phyloP scores from a whole-genome alignment of 2,113 vertebrate species.

The Elaphurus davidianus region DNA sequence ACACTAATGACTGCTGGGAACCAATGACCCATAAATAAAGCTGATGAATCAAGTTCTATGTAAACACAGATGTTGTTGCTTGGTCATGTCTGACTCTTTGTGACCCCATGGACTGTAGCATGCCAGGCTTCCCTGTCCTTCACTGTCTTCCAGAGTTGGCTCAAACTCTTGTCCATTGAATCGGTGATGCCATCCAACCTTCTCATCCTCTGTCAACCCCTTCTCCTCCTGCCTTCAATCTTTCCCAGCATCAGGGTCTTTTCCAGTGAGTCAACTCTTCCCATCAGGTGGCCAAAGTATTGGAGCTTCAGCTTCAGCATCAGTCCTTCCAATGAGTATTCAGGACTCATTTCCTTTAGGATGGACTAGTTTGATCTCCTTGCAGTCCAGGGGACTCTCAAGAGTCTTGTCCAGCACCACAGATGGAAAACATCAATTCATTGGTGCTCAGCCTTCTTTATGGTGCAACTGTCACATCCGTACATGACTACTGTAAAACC shows the following conservation, averaged over 20 bases:
- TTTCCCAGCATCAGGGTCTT: neutral
- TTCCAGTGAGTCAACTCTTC: neutral
- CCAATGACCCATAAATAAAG: neutral
- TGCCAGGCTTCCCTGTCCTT: neutral
- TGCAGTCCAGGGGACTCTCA: neutral
- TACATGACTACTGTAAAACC: neutral
- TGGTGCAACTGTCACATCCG: neutral
- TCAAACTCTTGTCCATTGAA: neutral
- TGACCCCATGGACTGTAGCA: neutral
- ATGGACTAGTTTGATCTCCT: neutral
- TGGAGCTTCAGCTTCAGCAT: neutral
- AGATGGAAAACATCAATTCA: neutral
- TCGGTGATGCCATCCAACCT: neutral
- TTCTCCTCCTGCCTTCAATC: neutral
- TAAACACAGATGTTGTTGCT: neutral
- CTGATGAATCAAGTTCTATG: neutral
- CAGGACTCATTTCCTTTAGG: neutral
- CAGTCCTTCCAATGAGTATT: neutral
- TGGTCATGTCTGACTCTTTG: neutral
- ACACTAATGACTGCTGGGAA: neutral
- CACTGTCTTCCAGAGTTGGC: neutral
- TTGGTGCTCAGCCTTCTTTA: neutral
- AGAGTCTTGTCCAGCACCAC: neutral
- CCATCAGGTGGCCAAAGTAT: neutral
- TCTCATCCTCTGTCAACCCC: neutral